These are phyloP conservation scores for Nilaparvata lugens DNA, from an alignment of 1,140 invertebrate species.

Conservation along the genomic window DNA sequence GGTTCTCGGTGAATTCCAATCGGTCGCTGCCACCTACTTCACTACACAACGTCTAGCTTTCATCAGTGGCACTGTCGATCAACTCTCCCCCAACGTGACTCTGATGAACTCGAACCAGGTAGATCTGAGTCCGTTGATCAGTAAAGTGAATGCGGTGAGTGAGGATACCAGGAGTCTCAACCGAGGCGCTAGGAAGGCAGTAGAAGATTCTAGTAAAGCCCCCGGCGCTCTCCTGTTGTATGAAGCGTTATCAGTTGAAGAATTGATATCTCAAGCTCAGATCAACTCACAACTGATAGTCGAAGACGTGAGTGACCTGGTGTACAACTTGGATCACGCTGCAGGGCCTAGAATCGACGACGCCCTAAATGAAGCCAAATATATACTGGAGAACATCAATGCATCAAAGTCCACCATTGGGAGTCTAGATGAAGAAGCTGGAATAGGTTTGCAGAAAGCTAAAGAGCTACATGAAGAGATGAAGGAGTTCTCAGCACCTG, in stretches of 20 bases:
- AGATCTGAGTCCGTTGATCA: constrained; percentile 48
- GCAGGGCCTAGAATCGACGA: constrained; percentile 61
- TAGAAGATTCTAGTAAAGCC: constrained; percentile 37
- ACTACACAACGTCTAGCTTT: constrained; percentile 63
- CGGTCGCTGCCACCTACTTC: constrained; percentile 63
- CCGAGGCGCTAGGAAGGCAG: constrained; percentile 44
- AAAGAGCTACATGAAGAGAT: constrained; percentile 56
- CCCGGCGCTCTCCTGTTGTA: constrained; percentile 8
- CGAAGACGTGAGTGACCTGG: constrained; percentile 21
- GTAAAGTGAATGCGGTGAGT: constrained; percentile 47
- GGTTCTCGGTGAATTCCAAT: constrained; percentile 57
- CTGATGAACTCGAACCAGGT: constrained; percentile 52
- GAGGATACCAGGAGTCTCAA: constrained; percentile 35
- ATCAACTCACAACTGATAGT: constrained; percentile 19
- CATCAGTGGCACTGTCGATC: constrained; percentile 56
- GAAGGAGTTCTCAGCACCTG: constrained; percentile 49
- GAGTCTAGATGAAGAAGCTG: constrained; percentile 36
- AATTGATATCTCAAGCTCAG: constrained; percentile 12
- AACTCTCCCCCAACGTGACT: constrained; percentile 53
- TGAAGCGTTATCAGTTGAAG: constrained; percentile 15
- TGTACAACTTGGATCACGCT: constrained; percentile 20
- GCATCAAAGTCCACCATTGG: constrained; percentile 1
- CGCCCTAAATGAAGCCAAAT: constrained; percentile 60
- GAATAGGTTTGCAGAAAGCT: constrained; percentile 48
- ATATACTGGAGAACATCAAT: constrained; percentile 53